phyloP scores from a whole-genome alignment of 1,140 invertebrate genomes.

The Frieseomelitta varia region DNA sequence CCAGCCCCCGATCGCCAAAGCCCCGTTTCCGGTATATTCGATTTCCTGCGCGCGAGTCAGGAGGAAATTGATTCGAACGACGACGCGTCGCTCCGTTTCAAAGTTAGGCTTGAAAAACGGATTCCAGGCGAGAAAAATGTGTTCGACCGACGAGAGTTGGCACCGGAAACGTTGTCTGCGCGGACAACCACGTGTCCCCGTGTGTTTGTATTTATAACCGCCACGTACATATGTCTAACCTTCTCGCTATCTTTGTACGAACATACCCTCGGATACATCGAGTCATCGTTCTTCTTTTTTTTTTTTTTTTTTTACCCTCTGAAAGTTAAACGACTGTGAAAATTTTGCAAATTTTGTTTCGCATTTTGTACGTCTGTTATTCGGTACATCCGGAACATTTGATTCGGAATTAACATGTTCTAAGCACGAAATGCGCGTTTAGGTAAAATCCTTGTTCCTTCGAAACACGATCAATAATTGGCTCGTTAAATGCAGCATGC shows the following conservation, averaged over 20 bases:
- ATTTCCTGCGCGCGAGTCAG: constrained; percentile 68
- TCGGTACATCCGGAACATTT: too few species aligned
- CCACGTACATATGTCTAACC: background rate
- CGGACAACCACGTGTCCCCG: background rate
- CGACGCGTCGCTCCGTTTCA: constrained; percentile 4
- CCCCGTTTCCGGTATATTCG: constrained; percentile 65
- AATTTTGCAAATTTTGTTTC: too few species aligned
- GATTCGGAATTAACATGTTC: too few species aligned
- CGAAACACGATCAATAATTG: too few species aligned
- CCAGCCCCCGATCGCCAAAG: constrained; percentile 36
- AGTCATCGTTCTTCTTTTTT: too few species aligned
- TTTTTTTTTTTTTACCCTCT: too few species aligned
- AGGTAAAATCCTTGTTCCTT: too few species aligned
- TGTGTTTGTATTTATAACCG: too few species aligned
- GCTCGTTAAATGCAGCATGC: too few species aligned
- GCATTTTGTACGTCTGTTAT: too few species aligned
- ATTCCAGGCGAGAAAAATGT: background rate
- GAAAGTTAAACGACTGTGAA: too few species aligned
- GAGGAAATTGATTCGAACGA: constrained; percentile 70
- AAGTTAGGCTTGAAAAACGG: constrained; percentile 32
- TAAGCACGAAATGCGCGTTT: too few species aligned
- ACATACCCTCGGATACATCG: background rate
- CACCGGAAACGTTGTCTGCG: background rate
- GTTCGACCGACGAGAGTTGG: background rate
- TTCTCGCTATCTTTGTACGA: background rate